Conservation (phyloP, 1,140 invertebrate genomes). For the Yoshiicerus persimilis region DNA sequence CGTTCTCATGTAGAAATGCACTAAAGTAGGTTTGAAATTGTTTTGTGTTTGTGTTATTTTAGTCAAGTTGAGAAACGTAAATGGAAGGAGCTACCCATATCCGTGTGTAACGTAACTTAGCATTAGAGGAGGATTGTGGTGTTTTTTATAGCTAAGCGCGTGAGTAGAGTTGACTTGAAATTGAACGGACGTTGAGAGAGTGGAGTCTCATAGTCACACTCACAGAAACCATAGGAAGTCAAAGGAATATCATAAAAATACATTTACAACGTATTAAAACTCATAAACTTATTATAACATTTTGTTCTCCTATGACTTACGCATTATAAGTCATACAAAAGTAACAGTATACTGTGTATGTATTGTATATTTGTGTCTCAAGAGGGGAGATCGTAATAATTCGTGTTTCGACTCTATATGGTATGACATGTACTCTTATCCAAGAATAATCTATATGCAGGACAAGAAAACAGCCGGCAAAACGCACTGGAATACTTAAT, state of each 20-base stretch:
- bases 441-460: neutral
- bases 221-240: constrained; percentile 4
- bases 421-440: too few relatives aligned
- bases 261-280: neutral
- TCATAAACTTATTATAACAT: neutral
- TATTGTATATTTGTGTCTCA: neutral
- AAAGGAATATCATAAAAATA: constrained; percentile 6
- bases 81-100: neutral
- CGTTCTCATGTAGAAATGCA: neutral
- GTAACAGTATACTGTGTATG: neutral
- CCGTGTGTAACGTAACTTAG: neutral
- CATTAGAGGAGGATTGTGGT: neutral
- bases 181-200: neutral
- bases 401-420: neutral
- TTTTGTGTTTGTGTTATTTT: neutral
- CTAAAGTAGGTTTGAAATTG: neutral
- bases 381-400: neutral
- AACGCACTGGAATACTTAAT: neutral
- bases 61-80: neutral
- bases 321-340: too few relatives aligned
- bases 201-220: neutral
- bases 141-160: neutral
- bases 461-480: neutral
- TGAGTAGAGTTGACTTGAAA: neutral
- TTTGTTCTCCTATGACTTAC: neutral